Conservation (phyloP, 1,140 invertebrate genomes). For the Drosophila elegans region DNA sequence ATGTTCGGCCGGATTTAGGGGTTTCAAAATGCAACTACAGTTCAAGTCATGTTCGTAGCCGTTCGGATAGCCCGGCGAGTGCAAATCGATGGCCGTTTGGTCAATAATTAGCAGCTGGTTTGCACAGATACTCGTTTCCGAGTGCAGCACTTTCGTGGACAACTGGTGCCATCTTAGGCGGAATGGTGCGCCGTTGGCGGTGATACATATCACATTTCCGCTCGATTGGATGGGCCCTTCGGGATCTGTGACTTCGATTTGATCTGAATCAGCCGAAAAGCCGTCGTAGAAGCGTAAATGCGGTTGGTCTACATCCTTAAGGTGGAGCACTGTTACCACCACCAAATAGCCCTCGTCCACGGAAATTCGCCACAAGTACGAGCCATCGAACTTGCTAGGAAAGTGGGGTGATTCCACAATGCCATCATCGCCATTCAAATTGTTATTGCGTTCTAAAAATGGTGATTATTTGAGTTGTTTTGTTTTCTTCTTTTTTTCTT, state of each 20-base stretch:
- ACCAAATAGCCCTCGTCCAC: slow-evolving; percentile 84
- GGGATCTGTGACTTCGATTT: too few species aligned
- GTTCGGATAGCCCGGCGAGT: slow-evolving; percentile 92
- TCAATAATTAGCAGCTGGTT: slow-evolving; percentile 36
- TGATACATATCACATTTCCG: slow-evolving; percentile 88
- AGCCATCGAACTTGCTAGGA: slow-evolving; percentile 86
- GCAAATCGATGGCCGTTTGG: slow-evolving; percentile 42
- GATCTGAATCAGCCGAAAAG: slow-evolving; percentile 86
- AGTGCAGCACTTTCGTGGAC: slow-evolving; percentile 65
- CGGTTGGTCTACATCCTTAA: slow-evolving; percentile 62
- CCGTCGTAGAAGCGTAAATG: slow-evolving; percentile 90
- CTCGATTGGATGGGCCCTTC: slow-evolving; percentile 86
- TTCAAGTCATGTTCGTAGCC: slow-evolving; percentile 88
- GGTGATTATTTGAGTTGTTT: too few species aligned
- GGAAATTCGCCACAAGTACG: slow-evolving; percentile 89
- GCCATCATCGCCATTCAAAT: slow-evolving; percentile 86
- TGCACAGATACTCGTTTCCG: slow-evolving; percentile 52
- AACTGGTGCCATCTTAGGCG: slow-evolving; percentile 88
- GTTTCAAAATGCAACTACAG: slow-evolving; percentile 91
- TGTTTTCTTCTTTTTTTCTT: too few species aligned
- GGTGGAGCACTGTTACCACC: slow-evolving; percentile 55
- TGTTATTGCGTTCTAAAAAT: slow-evolving; percentile 63
- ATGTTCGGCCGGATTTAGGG: slow-evolving; percentile 86
- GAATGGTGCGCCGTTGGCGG: slow-evolving; percentile 86
- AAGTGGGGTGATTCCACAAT: slow-evolving; percentile 92